Evolutionary conservation across 2,797 vertebrate genomes (phyloP).

Genomic region (Microhierax caerulescens): DNA sequence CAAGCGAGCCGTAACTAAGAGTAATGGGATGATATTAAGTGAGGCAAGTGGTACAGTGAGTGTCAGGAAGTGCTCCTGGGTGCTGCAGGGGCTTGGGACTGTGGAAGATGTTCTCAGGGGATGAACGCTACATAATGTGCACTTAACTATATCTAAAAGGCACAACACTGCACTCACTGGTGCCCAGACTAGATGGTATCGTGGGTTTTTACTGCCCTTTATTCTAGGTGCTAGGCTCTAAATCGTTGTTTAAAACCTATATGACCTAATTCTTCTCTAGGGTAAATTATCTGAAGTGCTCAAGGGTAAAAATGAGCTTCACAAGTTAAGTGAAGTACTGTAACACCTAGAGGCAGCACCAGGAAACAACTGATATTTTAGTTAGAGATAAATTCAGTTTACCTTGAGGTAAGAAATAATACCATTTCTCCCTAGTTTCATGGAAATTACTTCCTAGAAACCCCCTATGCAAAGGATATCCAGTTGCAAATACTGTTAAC

Average conservation of each 20-base stretch:
- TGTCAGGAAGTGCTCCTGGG: background rate
- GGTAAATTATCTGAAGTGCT: background rate
- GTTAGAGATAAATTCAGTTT: constrained; percentile 7
- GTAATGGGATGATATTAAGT: constrained; percentile 15
- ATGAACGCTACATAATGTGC: background rate
- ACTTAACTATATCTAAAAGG: background rate
- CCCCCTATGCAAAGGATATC: background rate
- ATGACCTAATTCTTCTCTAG: background rate
- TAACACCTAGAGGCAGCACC: background rate
- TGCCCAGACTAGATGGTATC: background rate
- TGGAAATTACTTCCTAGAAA: constrained; percentile 6
- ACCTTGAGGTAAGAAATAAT: constrained; percentile 17
- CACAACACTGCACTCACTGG: background rate
- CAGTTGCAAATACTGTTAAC: background rate
- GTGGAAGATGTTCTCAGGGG: background rate
- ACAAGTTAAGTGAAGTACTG: background rate
- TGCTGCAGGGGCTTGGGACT: background rate
- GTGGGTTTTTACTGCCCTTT: background rate
- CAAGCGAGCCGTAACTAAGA: background rate
- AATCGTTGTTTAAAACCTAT: constrained; percentile 1
- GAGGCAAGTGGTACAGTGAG: background rate
- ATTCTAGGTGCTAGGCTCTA: background rate
- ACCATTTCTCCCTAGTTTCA: background rate
- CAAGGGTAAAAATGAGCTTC: constrained; percentile 1
- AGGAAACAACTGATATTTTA: constrained; percentile 9